Conservation (phyloP, 64 coral and sea anemone species). For the Orbicella faveolata region DNA sequence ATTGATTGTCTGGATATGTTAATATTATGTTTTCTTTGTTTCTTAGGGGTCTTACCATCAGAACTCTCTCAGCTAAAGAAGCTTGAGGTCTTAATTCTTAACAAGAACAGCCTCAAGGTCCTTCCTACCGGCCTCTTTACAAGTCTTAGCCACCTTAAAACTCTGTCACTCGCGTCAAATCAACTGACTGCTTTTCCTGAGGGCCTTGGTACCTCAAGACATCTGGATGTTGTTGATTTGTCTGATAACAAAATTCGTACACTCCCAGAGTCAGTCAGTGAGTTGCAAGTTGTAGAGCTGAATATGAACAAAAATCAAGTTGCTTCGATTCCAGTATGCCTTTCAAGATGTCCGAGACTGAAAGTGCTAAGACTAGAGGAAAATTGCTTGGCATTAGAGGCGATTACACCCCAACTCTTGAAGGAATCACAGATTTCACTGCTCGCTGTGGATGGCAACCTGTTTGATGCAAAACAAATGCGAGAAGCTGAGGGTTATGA, state of each 20-base stretch:
- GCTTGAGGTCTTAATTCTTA: slow-evolving; percentile 73
- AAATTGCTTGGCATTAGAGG: slow-evolving; percentile 78
- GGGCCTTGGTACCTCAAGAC: slow-evolving; percentile 62
- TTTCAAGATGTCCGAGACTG: slow-evolving; percentile 66
- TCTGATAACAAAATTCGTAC: slow-evolving; percentile 81
- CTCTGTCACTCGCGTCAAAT: slow-evolving; percentile 80
- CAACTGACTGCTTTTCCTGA: slow-evolving; percentile 77
- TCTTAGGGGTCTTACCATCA: slow-evolving; percentile 65
- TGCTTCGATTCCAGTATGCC: slow-evolving; percentile 43
- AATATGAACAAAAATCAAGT: slow-evolving; percentile 90
- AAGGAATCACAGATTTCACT: slow-evolving; percentile 86
- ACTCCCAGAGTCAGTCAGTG: slow-evolving; percentile 61
- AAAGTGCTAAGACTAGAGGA: slow-evolving; percentile 91
- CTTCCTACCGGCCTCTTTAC: slow-evolving; percentile 74
- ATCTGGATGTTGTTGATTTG: slow-evolving; percentile 81
- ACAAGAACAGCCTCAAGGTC: slow-evolving; percentile 61
- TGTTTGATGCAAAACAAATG: slow-evolving; percentile 83
- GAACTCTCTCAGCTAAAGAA: slow-evolving; percentile 81
- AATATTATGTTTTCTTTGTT: neutral
- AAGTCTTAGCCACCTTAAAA: slow-evolving; percentile 68
- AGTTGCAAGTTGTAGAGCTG: slow-evolving; percentile 83
- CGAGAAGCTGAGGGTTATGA: slow-evolving; percentile 83
- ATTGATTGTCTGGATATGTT: too few species aligned
- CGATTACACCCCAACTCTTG: slow-evolving; percentile 56
- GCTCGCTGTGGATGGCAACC: slow-evolving; percentile 85